Evolutionary conservation across 2,797 vertebrate species (phyloP).

Genomic region (Sus cebifrons): DNA sequence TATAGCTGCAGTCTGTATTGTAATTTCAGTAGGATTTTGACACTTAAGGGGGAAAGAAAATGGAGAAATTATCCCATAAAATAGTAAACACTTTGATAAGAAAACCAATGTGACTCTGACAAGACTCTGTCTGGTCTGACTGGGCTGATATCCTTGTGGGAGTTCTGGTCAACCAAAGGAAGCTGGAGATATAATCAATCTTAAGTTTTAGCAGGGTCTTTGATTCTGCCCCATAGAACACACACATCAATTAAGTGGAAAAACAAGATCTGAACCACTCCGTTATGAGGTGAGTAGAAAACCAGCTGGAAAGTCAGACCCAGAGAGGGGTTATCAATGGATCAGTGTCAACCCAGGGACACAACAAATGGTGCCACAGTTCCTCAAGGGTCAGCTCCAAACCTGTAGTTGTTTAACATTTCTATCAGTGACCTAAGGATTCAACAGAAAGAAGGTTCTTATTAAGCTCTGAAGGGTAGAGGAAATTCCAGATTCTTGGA

Average conservation of each 20-base stretch:
- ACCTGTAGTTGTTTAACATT: not conserved
- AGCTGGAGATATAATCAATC: constrained; percentile 72
- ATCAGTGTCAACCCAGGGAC: constrained; percentile 78
- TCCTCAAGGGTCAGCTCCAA: constrained; percentile 27
- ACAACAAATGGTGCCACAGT: constrained; percentile 56
- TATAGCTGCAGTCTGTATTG: not conserved
- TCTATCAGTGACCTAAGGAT: constrained; percentile 43
- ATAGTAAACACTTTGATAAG: constrained; percentile 32
- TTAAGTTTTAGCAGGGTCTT: constrained; percentile 72
- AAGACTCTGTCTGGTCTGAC: not conserved
- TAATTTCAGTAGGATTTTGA: constrained; percentile 7
- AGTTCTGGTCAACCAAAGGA: constrained; percentile 64
- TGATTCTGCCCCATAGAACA: constrained; percentile 71
- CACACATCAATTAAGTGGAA: constrained; percentile 75
- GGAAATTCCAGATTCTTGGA: not conserved
- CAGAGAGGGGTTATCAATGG: constrained; percentile 78
- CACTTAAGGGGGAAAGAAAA: not conserved
- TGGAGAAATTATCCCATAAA: not conserved
- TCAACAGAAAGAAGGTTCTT: constrained; percentile 48
- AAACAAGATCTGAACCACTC: constrained; percentile 70
- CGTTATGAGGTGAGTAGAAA: constrained; percentile 67
- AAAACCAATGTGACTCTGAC: not conserved
- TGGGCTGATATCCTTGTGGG: constrained; percentile 41
- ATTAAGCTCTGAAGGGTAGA: constrained; percentile 21
- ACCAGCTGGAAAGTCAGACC: constrained; percentile 76